Base-by-base conservation (phyloP, 2,888 invertebrate species). In the Coronaproctus castanopsis region DNA sequence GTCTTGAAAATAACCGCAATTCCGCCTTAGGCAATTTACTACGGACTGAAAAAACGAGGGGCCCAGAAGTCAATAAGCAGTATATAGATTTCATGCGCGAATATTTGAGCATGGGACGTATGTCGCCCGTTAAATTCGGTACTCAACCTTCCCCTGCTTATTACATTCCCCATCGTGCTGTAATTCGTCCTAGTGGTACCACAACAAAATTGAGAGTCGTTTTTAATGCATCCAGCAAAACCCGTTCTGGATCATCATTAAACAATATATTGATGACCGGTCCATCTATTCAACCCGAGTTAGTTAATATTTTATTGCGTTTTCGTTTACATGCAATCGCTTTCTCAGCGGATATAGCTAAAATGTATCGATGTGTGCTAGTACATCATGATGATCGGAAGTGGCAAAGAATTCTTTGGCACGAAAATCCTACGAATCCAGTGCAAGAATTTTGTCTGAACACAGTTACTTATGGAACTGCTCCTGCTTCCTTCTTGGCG, bases 401-500 rank as follows among this genome's bases (percentile, higher is more conserved):
- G 18, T 60, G 62, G 10, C 66, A 65, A n/a, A 50, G 64, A n/a
- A 67, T 68, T 23, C 20, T 67, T 2, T 67, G 67, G 68, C 59
- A 65, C 22, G 55, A 61, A 2, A 24, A 59, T 14, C 61, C 62
- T 8, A 36, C 56, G 18, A 24, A 63, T 8, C 62, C 64, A 1
- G 24, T 67, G 1, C 57, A 63, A 36, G 58, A 59, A 0, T 67
- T 57, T 54, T 51, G 62, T 5, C 58, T 65, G 5, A 61, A 48
- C 49, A 66, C 63, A 20, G 66, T 66, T n/a, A 67, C 65, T 1
- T 67, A 65, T 59, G 67, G 67, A 5, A 65, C 64, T 3, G 61
- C 64, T 52, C 59, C 62, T 24, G 65, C 64, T 8, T 64, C 66
- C 14, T 66, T 54, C 20, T 52, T 64, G 14, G 62, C 66, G 10